A percentile compares a stretch with the other conserved stretches of the same genome.
Conservation (phyloP, 2,888 invertebrate genomes). For the Lutraria lutraria region DNA sequence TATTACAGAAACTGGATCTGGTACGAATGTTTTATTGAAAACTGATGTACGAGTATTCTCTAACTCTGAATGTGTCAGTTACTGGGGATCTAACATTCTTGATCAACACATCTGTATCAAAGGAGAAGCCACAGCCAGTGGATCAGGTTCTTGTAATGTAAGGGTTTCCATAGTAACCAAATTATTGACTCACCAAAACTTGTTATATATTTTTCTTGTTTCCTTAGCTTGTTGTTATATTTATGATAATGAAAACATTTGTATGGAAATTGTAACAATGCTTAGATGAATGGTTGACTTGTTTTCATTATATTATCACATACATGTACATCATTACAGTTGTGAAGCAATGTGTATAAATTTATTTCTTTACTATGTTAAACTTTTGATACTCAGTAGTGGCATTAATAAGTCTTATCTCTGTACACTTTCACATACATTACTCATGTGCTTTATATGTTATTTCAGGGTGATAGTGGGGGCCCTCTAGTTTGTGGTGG, state of each 20-base stretch:
- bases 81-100: slow-evolving; percentile 20
- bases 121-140: slow-evolving; percentile 35
- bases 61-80: neutral
- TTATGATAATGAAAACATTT: too few relatives aligned
- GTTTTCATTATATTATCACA: too few relatives aligned
- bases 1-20: slow-evolving; percentile 27
- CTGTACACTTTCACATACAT: neutral
- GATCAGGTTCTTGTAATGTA: slow-evolving; percentile 54
- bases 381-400: too few relatives aligned
- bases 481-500: slow-evolving; percentile 69
- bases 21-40: slow-evolving; percentile 22
- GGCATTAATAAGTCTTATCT: too few relatives aligned
- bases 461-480: slow-evolving; percentile 73
- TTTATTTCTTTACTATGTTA: too few relatives aligned
- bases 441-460: neutral
- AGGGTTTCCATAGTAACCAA: neutral
- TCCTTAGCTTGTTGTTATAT: too few relatives aligned
- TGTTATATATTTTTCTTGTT: too few relatives aligned
- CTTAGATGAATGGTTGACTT: too few relatives aligned
- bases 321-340: too few relatives aligned
- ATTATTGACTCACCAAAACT: too few relatives aligned
- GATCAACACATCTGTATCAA: slow-evolving; percentile 50
- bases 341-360: too few relatives aligned
- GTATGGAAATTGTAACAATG: too few relatives aligned
- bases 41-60: slow-evolving; percentile 22